These are phyloP conservation scores for Eueremaeus valkanovi DNA, from an alignment of 2,888 invertebrate genomes.

Conservation along the genomic window DNA sequence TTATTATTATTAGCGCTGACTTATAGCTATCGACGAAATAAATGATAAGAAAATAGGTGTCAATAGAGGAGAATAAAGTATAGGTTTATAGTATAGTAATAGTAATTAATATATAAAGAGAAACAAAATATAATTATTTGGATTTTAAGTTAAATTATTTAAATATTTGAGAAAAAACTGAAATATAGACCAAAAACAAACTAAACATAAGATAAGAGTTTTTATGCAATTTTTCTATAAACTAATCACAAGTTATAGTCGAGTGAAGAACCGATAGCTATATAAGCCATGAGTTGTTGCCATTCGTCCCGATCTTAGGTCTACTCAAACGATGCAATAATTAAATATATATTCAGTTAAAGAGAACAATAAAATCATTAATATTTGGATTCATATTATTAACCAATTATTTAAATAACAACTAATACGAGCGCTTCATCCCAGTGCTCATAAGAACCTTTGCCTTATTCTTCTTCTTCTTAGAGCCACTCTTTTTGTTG, in stretches of 20 bases:
- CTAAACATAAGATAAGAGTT: neutral
- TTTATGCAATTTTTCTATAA: no score
- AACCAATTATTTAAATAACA: neutral
- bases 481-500: constrained; percentile 5
- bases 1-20: neutral
- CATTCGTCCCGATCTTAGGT: neutral
- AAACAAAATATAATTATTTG: no score
- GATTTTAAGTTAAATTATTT: no score
- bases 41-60: neutral
- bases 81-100: no score
- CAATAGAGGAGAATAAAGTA: no score
- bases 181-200: no score
- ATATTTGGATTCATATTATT: no score
- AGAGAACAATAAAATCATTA: neutral
- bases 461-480: constrained; percentile 34
- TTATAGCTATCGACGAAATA: neutral
- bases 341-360: neutral
- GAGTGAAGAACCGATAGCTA: neutral
- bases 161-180: no score
- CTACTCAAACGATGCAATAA: constrained; percentile 21
- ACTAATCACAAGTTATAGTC: no score
- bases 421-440: constrained; percentile 12
- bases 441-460: constrained; percentile 21
- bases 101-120: no score
- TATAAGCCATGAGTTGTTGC: neutral